phyloP scores from a whole-genome alignment of 2,113 vertebrate genomes.

The Cyanoderma ruficeps region DNA sequence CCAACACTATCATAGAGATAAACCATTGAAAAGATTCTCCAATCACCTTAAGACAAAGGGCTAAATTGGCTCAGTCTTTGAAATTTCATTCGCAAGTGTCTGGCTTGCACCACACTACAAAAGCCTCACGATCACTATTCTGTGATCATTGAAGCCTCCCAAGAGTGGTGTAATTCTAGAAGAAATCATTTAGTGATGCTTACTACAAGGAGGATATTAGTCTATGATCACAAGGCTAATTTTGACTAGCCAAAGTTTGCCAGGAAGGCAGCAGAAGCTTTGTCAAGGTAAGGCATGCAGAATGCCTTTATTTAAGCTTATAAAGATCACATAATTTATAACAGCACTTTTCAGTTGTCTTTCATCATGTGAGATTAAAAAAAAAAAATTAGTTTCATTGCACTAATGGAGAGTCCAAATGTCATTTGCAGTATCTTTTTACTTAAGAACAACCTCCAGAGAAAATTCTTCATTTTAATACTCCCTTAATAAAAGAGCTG shows the following conservation, averaged over 20 bases:
- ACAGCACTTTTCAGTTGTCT: not conserved
- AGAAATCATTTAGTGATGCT: not conserved
- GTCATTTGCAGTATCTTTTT: not conserved
- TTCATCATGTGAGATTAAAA: not conserved
- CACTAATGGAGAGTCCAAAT: not conserved
- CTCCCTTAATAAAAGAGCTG: not conserved
- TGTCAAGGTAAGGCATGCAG: not conserved
- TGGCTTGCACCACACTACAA: not conserved
- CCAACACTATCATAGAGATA: not conserved
- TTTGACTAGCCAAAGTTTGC: not conserved
- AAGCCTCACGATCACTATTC: not conserved
- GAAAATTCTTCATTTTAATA: not conserved
- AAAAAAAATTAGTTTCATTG: not conserved
- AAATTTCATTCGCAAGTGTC: not conserved
- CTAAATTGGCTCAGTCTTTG: not conserved
- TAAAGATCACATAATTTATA: not conserved
- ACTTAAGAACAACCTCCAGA: not conserved
- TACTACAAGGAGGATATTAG: not conserved
- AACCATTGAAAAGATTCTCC: not conserved
- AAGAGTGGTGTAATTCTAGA: not conserved
- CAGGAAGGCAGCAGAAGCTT: not conserved
- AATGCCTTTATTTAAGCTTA: not conserved
- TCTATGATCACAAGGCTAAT: not conserved
- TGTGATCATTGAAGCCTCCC: not conserved
- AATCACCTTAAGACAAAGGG: not conserved